phyloP scores from a whole-genome alignment of 2,888 invertebrate genomes.

The Caenorhabditis japonica region DNA sequence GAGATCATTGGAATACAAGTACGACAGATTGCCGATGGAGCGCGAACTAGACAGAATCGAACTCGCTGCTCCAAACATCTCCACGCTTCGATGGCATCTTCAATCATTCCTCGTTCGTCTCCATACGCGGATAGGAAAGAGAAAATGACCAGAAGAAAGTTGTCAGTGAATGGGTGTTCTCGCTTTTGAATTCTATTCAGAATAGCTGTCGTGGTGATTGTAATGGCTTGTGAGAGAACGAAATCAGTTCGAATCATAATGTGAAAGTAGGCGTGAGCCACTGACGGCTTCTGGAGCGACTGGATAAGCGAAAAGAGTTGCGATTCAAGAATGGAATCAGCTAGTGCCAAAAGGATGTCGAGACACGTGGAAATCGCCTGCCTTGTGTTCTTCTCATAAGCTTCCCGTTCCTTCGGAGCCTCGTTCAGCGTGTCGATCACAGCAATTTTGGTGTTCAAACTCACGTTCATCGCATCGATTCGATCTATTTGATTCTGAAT shows the following conservation, averaged over 20 bases:
- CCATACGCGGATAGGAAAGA: slow-evolving; percentile 74
- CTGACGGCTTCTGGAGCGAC: slow-evolving; percentile 57
- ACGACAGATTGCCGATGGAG: slow-evolving; percentile 65
- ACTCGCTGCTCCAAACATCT: slow-evolving; percentile 59
- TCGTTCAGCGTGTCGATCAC: slow-evolving; percentile 71
- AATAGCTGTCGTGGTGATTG: slow-evolving; percentile 72
- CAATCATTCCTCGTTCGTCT: slow-evolving; percentile 76
- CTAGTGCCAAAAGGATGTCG: slow-evolving; percentile 66
- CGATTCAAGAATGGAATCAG: slow-evolving; percentile 67
- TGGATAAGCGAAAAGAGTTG: slow-evolving; percentile 66
- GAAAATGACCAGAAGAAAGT: slow-evolving; percentile 68
- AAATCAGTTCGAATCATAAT: slow-evolving; percentile 71
- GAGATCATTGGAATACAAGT: slow-evolving; percentile 72
- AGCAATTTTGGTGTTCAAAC: slow-evolving; percentile 73
- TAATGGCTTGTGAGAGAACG: slow-evolving; percentile 69
- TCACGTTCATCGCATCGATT: slow-evolving; percentile 71
- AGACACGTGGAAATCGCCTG: slow-evolving; percentile 61
- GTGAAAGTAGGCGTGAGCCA: slow-evolving; percentile 69
- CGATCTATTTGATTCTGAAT: slow-evolving; percentile 71
- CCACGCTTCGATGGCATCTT: slow-evolving; percentile 70
- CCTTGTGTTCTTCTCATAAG: slow-evolving; percentile 61
- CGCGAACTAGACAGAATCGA: slow-evolving; percentile 68
- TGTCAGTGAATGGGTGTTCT: slow-evolving; percentile 36
- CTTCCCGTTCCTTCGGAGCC: slow-evolving; percentile 50
- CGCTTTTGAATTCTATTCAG: slow-evolving; percentile 61